Conservation (phyloP, 2,113 vertebrate species). For the Rissa tridactyla region DNA sequence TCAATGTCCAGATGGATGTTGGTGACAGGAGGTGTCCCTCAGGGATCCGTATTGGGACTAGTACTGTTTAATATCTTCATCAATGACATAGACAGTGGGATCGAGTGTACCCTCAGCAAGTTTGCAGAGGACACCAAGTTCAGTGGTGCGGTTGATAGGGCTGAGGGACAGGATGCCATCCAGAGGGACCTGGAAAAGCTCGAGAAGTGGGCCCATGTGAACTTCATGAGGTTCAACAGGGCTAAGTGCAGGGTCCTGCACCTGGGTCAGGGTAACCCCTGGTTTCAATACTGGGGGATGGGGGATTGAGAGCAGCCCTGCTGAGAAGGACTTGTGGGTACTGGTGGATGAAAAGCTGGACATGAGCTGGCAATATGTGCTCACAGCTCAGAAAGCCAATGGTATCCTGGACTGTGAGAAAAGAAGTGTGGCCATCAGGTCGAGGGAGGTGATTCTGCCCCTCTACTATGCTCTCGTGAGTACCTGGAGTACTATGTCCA, state of each 20-base stretch:
- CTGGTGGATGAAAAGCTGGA: too few species aligned
- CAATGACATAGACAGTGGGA: not conserved
- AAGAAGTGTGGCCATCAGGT: too few species aligned
- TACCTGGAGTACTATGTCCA: not conserved
- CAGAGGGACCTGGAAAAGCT: not conserved
- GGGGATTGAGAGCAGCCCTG: not conserved
- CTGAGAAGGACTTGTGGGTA: too few species aligned
- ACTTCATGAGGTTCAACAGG: not conserved
- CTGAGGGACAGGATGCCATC: not conserved
- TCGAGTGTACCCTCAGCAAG: not conserved
- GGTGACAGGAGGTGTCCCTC: not conserved
- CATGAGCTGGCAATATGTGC: too few species aligned
- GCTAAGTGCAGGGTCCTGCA: not conserved
- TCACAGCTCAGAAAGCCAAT: too few species aligned
- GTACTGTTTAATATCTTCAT: not conserved
- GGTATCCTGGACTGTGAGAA: too few species aligned
- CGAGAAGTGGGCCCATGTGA: not conserved
- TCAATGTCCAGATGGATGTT: not conserved
- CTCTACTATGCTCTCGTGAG: not conserved
- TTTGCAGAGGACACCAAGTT: not conserved
- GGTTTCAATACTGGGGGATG: not conserved
- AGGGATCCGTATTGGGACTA: not conserved
- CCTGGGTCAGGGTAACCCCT: not conserved
- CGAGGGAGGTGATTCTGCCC: not conserved
- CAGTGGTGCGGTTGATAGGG: not conserved